Evolutionary conservation across 2,888 invertebrate species (phyloP), one percentile per base, ranked within the genome.

Genomic region (Petrolisthes cinctipes): DNA sequence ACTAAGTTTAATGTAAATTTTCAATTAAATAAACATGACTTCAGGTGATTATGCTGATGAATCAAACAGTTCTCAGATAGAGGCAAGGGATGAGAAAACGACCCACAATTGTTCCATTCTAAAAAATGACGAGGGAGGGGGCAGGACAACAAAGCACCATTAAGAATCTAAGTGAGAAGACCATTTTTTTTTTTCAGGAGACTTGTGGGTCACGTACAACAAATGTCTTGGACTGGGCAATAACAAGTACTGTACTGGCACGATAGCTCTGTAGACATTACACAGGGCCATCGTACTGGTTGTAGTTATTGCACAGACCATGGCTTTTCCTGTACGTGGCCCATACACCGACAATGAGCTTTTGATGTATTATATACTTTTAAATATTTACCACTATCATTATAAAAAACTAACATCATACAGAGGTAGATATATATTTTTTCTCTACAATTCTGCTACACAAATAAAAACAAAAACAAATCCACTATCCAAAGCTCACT

Each of bases 401-500:
- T 20, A 17, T 20, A 71, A 71, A 71, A 0, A 37, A 37, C 37
- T 37, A 37, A 37, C 37, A 37, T 37, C 37, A 37, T 37, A 37
- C 37, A 37, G 37, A 37, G 37, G 37, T 37, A 37, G 37, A 37
- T 37, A 37, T 1, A 37, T 37, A 37, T 37, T 37, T 37, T 37
- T 37, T 37, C 37, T 37, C 37, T 37, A 76, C 79, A 71, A 66
- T 23, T 81, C 14, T 66, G 17, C 23, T 54, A 11, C 23, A 5
- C 4, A 11, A 20, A 37, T 23, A 14, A 66, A 9, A 6, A 81
- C 4, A 66, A 9, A 78, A 68, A 61, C 83, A 66, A 53, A 83
- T 83, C 82, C 57, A 68, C 83, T 61, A 83, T 83, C 82, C 57
- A 68, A 87, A 87, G 87, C 85, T 85, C 80, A 82, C 23, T 68